These are phyloP conservation scores for Microcebus ravelobensis DNA, from an alignment of 2,113 vertebrate species.

Conservation along the genomic window DNA sequence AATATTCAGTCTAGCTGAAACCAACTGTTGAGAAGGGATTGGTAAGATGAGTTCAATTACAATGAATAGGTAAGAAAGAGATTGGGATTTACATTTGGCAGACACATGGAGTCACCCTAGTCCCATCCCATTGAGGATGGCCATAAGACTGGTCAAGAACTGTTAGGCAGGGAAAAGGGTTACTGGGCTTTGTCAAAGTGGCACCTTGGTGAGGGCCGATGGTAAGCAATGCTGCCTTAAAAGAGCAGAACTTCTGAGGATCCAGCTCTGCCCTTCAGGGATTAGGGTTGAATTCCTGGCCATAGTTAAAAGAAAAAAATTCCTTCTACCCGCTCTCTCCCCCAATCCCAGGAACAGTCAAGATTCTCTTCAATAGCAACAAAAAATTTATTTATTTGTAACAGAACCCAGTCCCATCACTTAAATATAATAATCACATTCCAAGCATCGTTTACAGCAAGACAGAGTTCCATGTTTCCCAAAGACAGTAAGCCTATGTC, in stretches of 20 bases:
- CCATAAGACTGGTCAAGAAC: background rate
- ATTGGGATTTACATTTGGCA: slow-evolving; percentile 15
- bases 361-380: background rate
- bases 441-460: background rate
- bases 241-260: background rate
- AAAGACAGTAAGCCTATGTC: background rate
- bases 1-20: background rate
- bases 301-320: slow-evolving; percentile 21
- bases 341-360: background rate
- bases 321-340: background rate
- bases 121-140: background rate
- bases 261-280: background rate
- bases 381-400: slow-evolving; percentile 58
- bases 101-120: background rate
- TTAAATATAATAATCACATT: slow-evolving; percentile 29
- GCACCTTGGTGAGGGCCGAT: background rate
- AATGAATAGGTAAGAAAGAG: background rate
- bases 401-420: background rate
- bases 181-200: background rate
- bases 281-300: background rate
- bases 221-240: background rate
- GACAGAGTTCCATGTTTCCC: background rate
- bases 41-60: background rate
- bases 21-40: slow-evolving; percentile 18
- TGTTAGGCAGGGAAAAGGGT: background rate